Evolutionary conservation across 2,888 invertebrate species (phyloP).

Genomic region (Caenorhabditis sp.): DNA sequence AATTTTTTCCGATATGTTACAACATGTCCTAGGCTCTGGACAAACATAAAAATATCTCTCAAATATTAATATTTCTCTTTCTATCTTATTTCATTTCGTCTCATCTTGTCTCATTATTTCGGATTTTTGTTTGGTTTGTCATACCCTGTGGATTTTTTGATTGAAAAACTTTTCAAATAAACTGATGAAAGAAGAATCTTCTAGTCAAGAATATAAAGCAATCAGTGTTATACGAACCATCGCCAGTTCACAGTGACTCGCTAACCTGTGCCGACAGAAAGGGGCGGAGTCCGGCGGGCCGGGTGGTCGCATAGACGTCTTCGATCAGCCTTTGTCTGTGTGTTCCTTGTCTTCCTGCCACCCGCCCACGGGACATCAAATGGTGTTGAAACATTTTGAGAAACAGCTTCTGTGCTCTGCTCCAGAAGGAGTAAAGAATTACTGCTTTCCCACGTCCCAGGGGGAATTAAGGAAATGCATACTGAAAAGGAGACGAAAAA

Average conservation of each 20-base stretch:
- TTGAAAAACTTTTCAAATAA: too few species aligned
- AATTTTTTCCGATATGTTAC: slow-evolving; percentile 44
- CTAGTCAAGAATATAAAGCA: slow-evolving; percentile 16
- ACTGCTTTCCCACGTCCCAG: slow-evolving; percentile 50
- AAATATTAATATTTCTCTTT: slow-evolving; percentile 29
- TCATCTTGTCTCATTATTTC: slow-evolving; percentile 1
- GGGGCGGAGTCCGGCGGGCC: slow-evolving; percentile 53
- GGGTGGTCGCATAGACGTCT: slow-evolving; percentile 45
- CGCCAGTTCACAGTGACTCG: slow-evolving; percentile 55
- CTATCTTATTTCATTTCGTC: slow-evolving; percentile 10
- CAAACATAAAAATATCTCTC: slow-evolving; percentile 46
- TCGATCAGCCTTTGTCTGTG: neutral
- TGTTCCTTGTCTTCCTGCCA: slow-evolving; percentile 25
- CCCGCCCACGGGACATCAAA: slow-evolving; percentile 61
- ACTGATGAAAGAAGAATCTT: neutral
- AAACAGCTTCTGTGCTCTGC: slow-evolving; percentile 40
- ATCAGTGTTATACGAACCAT: slow-evolving; percentile 48
- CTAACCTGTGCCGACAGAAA: slow-evolving; percentile 56
- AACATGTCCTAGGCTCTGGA: slow-evolving; percentile 24
- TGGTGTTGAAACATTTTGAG: slow-evolving; percentile 68
- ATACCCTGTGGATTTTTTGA: too few species aligned
- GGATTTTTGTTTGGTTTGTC: too few species aligned
- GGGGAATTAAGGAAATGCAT: slow-evolving; percentile 61
- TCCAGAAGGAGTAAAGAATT: slow-evolving; percentile 60
- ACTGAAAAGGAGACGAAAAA: slow-evolving; percentile 19